These are phyloP conservation scores for Apus apus DNA, from an alignment of 2,113 vertebrate species.

Conservation along the genomic window DNA sequence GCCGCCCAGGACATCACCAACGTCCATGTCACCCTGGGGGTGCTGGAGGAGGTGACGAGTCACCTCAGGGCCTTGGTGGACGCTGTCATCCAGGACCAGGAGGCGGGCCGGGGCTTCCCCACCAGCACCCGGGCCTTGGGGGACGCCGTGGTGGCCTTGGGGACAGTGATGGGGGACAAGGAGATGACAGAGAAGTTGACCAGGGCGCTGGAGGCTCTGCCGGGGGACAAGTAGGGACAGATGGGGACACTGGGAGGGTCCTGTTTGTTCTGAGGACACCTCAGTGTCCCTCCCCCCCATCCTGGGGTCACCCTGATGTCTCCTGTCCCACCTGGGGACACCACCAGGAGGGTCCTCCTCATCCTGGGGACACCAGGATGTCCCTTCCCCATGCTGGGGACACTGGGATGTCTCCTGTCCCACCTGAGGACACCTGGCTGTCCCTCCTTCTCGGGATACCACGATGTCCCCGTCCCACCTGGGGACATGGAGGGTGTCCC, in stretches of 20 bases:
- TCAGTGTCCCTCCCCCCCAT: background rate
- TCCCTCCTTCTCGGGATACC: background rate
- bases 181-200: background rate
- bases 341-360: background rate
- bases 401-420: background rate
- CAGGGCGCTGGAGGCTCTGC: background rate
- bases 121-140: background rate
- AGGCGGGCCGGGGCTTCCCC: background rate
- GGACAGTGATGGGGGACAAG: background rate
- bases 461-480: no score
- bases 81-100: background rate
- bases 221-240: background rate
- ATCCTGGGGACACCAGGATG: background rate
- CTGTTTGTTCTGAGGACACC: background rate
- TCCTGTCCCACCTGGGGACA: background rate
- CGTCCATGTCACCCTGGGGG: rapidly evolving
- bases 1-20: rapidly evolving
- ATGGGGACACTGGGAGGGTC: background rate
- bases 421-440: background rate
- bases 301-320: background rate
- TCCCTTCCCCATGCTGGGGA: no score
- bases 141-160: background rate
- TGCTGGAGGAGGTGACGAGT: background rate
- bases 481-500: background rate
- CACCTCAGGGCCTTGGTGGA: background rate